Conservation (phyloP, 2,113 vertebrate species). For the Emydura subglobosa region DNA sequence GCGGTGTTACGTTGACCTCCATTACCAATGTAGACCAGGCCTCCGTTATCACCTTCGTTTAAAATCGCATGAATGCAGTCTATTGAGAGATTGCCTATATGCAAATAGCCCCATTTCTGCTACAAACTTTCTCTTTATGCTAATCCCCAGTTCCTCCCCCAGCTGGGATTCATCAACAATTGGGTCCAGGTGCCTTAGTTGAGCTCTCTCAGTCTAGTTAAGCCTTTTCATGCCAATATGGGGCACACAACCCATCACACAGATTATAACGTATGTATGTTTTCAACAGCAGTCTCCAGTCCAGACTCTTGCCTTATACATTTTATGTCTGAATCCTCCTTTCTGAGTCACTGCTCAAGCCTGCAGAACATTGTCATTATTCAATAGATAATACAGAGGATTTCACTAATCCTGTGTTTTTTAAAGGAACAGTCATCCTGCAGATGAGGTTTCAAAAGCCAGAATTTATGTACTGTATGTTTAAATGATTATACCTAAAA, state of each 20-base stretch:
- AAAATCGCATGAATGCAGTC: neutral
- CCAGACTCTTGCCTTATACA: neutral
- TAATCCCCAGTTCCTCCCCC: neutral
- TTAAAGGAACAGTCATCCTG: neutral
- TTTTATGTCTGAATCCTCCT: conserved; percentile 12
- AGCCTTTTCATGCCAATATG: neutral
- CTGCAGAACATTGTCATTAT: conserved; percentile 48
- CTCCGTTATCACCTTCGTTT: neutral
- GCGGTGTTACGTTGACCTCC: no score
- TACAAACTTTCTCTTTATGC: neutral
- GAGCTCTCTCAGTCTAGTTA: neutral
- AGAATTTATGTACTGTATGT: conserved; percentile 50
- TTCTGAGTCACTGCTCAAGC: neutral
- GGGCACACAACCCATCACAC: neutral
- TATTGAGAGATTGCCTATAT: neutral
- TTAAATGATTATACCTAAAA: conserved; percentile 45
- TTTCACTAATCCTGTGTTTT: conserved; percentile 27
- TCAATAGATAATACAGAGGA: conserved; percentile 42
- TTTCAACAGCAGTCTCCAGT: neutral
- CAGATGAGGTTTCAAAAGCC: conserved; percentile 25
- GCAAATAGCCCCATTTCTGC: neutral
- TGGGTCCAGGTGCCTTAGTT: neutral
- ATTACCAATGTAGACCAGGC: no score
- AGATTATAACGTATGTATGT: neutral
- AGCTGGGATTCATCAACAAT: neutral